Conservation (phyloP, 37 sponge, comb jelly and placozoan genomes). For the Spongilla lacustris region DNA sequence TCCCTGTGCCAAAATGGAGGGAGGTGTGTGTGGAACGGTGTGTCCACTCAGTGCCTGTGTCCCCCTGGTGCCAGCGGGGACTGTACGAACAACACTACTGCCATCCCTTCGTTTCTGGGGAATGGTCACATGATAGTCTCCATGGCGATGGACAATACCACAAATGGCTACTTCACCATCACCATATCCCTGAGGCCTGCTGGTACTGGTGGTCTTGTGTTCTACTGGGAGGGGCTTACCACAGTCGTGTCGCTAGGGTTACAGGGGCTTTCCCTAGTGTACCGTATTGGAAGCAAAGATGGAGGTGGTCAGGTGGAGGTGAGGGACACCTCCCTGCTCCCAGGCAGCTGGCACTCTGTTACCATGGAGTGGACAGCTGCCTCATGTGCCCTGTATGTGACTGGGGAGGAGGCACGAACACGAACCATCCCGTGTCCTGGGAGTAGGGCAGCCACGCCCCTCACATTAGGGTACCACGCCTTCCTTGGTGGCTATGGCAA, state of each 20-base stretch:
- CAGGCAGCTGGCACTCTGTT: neutral
- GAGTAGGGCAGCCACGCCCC: neutral
- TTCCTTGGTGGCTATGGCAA: neutral
- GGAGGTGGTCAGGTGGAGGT: neutral
- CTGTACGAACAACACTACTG: neutral
- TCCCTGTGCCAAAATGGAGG: constrained; percentile 43
- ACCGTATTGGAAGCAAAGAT: neutral
- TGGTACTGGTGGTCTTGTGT: neutral
- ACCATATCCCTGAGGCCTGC: neutral
- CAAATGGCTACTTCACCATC: neutral
- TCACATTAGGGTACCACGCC: neutral
- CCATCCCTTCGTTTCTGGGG: neutral
- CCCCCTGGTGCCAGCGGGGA: neutral
- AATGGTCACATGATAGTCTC: neutral
- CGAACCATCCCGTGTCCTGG: neutral
- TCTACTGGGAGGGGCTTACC: neutral
- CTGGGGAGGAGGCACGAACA: neutral
- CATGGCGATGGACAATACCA: neutral
- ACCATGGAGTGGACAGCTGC: neutral
- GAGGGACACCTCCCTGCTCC: neutral
- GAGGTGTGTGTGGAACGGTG: neutral
- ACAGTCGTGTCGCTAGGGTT: neutral
- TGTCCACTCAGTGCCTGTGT: constrained; percentile 8
- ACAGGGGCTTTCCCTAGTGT: neutral
- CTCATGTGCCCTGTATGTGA: neutral